Evolutionary conservation across 2,113 vertebrate genomes (phyloP), one percentile per base, ranked within the genome.

Genomic region (Zapus hudsonius): DNA sequence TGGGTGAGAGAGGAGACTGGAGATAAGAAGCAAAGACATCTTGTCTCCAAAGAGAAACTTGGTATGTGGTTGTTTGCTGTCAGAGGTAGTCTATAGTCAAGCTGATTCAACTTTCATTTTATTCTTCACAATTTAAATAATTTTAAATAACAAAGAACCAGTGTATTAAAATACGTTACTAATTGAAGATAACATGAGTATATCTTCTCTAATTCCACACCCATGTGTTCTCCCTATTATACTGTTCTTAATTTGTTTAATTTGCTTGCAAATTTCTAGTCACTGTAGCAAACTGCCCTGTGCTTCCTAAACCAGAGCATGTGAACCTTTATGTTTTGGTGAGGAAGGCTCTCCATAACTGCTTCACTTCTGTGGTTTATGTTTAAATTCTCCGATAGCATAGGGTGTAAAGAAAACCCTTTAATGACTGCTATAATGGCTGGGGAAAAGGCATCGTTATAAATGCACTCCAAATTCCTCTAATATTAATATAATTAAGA

Each of bases 311-410:
- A 90, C 91, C 80, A 85, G 92, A 93, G 87, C 95, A 85, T 95
- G 84, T 98, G 93, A 95, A 96, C 87, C 84, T 97, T 93, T 74
- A 89, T 96, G 94, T 93, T 96, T 96, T 72, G 87, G 97, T 97
- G 95, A 47, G 80, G 40, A 95, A 97, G 94, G 92, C 92, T 76
- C 94, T 93, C 95, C 89, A 94, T n/a, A 91, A 44, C 61, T 95
- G 96, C 92, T 97, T 97, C 96, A 93, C 93, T 94, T 33, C 95
- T 74, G 72, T 82, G 94, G 91, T 82, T 95, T 97, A 97, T 96
- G 98, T 98, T 97, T 96, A 96, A 96, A 96, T 91, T 96, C 92
- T 84, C 94, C 94, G 91, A 96, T 97, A 98, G 90, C 92, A 95
- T 47, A 95, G 95, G 96, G 93, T 86, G 83, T 81, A 85, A 96